These are phyloP conservation scores for Luperina testacea DNA, from an alignment of 2,888 invertebrate species.

Conservation along the genomic window DNA sequence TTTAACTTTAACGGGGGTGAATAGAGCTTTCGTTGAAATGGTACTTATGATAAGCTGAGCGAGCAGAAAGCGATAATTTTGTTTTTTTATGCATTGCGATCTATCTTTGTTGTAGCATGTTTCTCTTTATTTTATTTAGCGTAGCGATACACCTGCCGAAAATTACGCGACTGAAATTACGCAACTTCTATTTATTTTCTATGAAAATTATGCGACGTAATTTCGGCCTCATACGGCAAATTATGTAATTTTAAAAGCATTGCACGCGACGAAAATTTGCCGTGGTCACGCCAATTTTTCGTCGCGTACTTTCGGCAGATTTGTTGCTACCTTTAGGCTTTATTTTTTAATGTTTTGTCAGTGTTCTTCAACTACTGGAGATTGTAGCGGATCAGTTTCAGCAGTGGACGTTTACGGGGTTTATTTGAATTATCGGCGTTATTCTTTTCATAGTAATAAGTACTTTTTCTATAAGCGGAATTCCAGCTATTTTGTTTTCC, in stretches of 20 bases:
- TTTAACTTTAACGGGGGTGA: background rate
- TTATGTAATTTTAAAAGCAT: no score
- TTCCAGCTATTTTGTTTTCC: background rate
- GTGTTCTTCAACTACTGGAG: background rate
- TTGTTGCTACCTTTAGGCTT: background rate
- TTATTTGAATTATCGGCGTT: background rate
- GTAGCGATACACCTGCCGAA: background rate
- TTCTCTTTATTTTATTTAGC: background rate
- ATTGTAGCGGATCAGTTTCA: background rate
- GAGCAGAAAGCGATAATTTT: background rate
- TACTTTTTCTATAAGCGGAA: background rate
- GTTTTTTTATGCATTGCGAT: background rate
- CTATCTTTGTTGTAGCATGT: background rate
- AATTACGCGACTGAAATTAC: background rate
- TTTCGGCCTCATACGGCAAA: background rate
- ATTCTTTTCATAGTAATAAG: no score
- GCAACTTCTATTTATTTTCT: background rate
- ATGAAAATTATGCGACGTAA: background rate
- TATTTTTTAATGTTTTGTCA: background rate
- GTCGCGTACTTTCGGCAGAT: background rate
- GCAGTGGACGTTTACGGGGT: background rate
- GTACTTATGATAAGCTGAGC: background rate
- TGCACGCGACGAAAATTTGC: no score
- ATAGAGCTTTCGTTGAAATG: background rate
- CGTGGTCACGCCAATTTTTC: background rate